A percentile compares a stretch with the other conserved stretches of the same genome.
phyloP scores from a whole-genome alignment of 2,797 vertebrate species.

The Semaprochilodus insignis region DNA sequence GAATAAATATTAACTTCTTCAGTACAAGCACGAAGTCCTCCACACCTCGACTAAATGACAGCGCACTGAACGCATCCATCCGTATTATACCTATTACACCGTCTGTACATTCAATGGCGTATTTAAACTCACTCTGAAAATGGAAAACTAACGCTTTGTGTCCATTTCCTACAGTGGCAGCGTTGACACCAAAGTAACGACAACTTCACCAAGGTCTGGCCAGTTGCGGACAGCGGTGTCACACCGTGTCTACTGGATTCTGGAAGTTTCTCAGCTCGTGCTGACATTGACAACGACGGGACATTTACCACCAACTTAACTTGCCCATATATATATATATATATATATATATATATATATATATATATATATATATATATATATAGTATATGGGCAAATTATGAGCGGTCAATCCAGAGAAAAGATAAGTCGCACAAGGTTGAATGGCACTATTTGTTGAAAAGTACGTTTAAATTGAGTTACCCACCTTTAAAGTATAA shows the following conservation, averaged over 20 bases:
- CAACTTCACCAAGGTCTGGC: neutral
- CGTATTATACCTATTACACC: neutral
- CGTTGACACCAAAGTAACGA: neutral
- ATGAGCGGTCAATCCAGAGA: neutral
- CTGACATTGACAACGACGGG: neutral
- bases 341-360: no score
- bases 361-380: no score
- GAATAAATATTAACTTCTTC: neutral
- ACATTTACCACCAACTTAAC: neutral
- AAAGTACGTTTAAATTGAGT: no score
- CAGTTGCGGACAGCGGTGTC: neutral
- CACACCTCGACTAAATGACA: neutral
- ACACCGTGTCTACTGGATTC: neutral
- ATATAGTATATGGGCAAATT: no score
- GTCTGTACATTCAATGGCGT: no score
- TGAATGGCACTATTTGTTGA: no score
- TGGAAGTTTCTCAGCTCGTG: conserved; percentile 40
- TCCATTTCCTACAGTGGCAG: neutral
- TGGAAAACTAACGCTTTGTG: neutral
- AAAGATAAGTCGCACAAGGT: neutral
- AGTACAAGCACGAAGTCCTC: neutral
- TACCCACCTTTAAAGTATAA: no score
- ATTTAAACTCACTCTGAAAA: neutral
- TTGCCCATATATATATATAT: no score
- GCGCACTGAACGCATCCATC: neutral